A percentile compares a stretch with the other conserved stretches of the same genome.
phyloP scores from a whole-genome alignment of 2,113 vertebrate genomes.

The Nesogale talazaci region DNA sequence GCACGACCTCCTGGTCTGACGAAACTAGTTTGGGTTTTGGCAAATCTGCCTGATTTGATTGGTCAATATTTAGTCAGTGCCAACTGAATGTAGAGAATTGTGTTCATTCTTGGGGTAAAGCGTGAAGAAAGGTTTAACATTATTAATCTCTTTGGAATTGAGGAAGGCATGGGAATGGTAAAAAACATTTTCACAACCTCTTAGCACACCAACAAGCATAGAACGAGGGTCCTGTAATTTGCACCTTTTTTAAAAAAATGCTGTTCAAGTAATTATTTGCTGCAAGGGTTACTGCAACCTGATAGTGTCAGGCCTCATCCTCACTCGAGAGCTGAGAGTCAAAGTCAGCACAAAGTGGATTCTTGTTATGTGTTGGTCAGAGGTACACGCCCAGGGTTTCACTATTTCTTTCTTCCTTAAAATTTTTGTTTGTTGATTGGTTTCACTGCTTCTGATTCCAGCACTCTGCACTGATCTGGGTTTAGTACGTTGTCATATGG shows the following conservation, averaged over 20 bases:
- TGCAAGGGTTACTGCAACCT: neutral
- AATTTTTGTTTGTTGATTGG: no score
- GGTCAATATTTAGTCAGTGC: slow-evolving; percentile 37
- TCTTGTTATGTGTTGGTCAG: neutral
- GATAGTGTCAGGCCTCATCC: neutral
- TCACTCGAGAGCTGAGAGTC: neutral
- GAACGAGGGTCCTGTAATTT: neutral
- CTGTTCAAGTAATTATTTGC: neutral
- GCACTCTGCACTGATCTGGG: no score
- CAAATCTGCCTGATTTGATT: slow-evolving; percentile 50
- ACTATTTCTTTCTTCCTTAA: no score
- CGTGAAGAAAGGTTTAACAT: neutral
- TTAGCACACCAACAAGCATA: neutral
- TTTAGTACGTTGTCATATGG: no score
- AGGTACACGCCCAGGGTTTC: neutral
- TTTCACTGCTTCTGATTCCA: no score
- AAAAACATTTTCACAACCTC: neutral
- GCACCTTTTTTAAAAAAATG: neutral
- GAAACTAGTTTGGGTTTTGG: slow-evolving; percentile 54
- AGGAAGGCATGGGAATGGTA: neutral
- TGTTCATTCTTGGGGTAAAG: slow-evolving; percentile 19
- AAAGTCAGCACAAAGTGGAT: no score
- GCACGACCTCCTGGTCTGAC: neutral
- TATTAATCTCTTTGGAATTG: neutral
- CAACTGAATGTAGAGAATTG: slow-evolving; percentile 52